Evolutionary conservation across 1,140 invertebrate genomes (phyloP).

Genomic region (Thalassaphorura encarpata): DNA sequence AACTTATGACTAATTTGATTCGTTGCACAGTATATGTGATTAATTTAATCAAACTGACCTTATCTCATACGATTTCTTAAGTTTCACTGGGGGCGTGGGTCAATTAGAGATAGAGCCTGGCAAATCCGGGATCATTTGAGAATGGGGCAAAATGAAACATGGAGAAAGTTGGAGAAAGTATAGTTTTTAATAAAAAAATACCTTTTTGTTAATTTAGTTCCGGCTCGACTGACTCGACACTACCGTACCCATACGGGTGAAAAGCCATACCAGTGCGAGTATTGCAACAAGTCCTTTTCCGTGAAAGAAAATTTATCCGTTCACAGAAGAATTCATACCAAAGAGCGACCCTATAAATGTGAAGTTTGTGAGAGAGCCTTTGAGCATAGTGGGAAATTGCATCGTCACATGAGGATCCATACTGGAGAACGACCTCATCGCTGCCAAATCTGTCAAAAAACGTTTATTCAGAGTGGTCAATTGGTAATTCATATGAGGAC

Average conservation of each 20-base stretch:
- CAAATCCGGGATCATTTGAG: too few relatives aligned
- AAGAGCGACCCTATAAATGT: slow-evolving; percentile 67
- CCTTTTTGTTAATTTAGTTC: slow-evolving; percentile 44
- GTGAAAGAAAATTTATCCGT: slow-evolving; percentile 87
- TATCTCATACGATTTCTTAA: too few relatives aligned
- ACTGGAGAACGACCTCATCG: slow-evolving; percentile 73
- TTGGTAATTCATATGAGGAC: slow-evolving; percentile 58
- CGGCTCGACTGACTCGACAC: slow-evolving; percentile 78
- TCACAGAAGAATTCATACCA: slow-evolving; percentile 82
- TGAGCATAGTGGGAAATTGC: slow-evolving; percentile 82
- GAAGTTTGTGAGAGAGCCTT: slow-evolving; percentile 82
- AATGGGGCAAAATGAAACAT: too few relatives aligned
- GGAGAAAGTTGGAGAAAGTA: neutral
- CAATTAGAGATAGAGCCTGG: too few relatives aligned
- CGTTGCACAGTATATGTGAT: too few relatives aligned
- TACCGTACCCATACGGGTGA: slow-evolving; percentile 83
- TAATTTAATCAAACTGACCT: too few relatives aligned
- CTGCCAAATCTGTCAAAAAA: slow-evolving; percentile 72
- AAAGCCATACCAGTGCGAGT: slow-evolving; percentile 77
- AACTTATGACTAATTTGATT: too few relatives aligned
- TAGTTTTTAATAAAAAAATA: neutral
- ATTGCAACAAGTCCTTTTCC: slow-evolving; percentile 82
- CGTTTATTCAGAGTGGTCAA: slow-evolving; percentile 76
- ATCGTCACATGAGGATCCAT: slow-evolving; percentile 75
- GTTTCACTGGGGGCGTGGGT: too few relatives aligned